Conservation (phyloP, 2,797 vertebrate genomes). For the Bovichtus diacanthus region DNA sequence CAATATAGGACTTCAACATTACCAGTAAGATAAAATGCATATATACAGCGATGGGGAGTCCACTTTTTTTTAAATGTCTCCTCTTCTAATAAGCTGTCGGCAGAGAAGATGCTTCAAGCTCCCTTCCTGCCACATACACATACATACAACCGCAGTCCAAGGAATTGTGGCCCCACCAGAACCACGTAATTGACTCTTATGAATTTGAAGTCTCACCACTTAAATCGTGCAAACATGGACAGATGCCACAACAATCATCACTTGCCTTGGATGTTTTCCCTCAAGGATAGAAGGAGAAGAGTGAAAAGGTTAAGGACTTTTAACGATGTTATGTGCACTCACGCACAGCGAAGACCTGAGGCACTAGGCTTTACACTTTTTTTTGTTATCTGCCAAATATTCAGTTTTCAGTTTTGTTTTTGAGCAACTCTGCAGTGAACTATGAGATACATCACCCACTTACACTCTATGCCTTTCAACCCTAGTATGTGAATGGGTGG, state of each 20-base stretch:
- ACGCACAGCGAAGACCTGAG: neutral
- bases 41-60: too few species aligned
- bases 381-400: constrained; percentile 5
- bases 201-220: constrained; percentile 13
- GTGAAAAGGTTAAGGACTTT: constrained; percentile 24
- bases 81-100: constrained; percentile 50
- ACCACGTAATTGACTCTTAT: constrained; percentile 8
- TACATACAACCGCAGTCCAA: neutral
- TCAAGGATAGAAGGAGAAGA: neutral
- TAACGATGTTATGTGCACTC: constrained; percentile 8
- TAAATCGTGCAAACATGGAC: constrained; percentile 16
- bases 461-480: neutral
- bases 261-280: neutral
- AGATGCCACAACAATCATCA: constrained; percentile 2
- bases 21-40: too few species aligned
- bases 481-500: constrained; percentile 5
- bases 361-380: neutral
- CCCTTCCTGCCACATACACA: neutral
- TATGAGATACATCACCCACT: neutral
- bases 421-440: neutral
- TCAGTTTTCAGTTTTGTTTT: neutral
- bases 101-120: constrained; percentile 43
- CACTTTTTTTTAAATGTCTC: too few species aligned
- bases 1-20: too few species aligned
- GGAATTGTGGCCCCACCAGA: neutral